A percentile compares a stretch with the other conserved stretches of the same genome.
Evolutionary conservation across 2,113 vertebrate species (phyloP).

Genomic region (Paradoxurus hermaphroditus): DNA sequence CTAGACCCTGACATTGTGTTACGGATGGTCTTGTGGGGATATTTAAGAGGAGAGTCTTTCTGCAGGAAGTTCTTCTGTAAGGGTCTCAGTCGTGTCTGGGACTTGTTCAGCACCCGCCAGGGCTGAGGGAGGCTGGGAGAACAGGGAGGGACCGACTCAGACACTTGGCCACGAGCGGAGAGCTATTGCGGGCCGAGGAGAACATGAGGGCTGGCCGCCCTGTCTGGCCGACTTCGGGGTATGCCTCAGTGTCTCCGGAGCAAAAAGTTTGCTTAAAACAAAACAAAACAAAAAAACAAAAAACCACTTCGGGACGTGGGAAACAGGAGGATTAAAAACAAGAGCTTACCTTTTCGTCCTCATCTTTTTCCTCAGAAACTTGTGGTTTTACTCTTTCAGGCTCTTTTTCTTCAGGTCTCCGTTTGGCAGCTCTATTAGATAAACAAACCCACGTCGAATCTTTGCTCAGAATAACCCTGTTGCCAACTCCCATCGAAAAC

Average conservation of each 20-base stretch:
- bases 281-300: background rate
- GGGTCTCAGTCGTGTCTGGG: background rate
- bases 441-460: background rate
- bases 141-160: background rate
- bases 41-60: background rate
- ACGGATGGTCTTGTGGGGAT: too few relatives aligned
- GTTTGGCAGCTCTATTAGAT: constrained; percentile 34
- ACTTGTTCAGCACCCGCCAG: background rate
- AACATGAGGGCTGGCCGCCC: background rate
- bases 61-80: background rate
- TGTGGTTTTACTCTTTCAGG: background rate
- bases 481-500: background rate
- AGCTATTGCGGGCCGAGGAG: background rate
- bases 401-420: constrained; percentile 54
- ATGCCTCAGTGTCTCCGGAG: background rate
- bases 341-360: constrained; percentile 54
- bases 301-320: background rate
- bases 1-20: background rate
- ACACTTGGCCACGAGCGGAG: background rate
- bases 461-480: background rate
- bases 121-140: background rate
- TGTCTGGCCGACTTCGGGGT: background rate
- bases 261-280: background rate
- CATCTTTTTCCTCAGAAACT: constrained; percentile 38
- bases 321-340: background rate